A percentile compares a stretch with the other conserved stretches of the same genome.
These are phyloP conservation scores for Sardina pilchardus DNA, from an alignment of 2,113 vertebrate genomes.

Conservation along the genomic window DNA sequence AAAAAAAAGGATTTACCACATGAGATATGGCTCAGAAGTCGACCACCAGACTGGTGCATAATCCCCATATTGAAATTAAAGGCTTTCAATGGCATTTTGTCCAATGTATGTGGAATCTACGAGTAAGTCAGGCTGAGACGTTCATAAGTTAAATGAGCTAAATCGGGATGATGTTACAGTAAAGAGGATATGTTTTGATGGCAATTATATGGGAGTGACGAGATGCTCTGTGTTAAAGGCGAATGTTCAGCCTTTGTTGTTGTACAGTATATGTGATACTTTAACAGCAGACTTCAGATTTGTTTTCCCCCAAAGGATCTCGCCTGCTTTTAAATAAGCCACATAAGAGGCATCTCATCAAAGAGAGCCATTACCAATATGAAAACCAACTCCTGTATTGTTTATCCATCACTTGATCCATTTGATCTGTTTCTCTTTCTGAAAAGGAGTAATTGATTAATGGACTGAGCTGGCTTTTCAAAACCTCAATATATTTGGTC, in stretches of 20 bases:
- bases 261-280: background rate
- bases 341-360: background rate
- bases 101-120: background rate
- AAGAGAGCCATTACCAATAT: background rate
- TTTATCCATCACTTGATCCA: background rate
- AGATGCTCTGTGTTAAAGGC: background rate
- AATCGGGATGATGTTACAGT: background rate
- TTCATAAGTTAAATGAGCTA: background rate
- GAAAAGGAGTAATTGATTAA: background rate
- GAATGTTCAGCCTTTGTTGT: background rate
- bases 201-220: background rate
- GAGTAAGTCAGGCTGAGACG: background rate
- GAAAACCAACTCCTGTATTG: background rate
- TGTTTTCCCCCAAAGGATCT: background rate
- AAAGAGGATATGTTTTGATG: background rate
- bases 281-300: background rate
- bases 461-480: background rate
- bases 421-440: background rate
- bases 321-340: background rate
- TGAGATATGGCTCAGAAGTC: background rate
- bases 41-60: background rate
- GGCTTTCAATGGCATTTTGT: background rate
- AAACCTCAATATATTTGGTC: background rate
- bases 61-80: constrained; percentile 5
- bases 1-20: background rate